phyloP scores from a whole-genome alignment of 2,797 vertebrate species.

The Hybognathus amarus region DNA sequence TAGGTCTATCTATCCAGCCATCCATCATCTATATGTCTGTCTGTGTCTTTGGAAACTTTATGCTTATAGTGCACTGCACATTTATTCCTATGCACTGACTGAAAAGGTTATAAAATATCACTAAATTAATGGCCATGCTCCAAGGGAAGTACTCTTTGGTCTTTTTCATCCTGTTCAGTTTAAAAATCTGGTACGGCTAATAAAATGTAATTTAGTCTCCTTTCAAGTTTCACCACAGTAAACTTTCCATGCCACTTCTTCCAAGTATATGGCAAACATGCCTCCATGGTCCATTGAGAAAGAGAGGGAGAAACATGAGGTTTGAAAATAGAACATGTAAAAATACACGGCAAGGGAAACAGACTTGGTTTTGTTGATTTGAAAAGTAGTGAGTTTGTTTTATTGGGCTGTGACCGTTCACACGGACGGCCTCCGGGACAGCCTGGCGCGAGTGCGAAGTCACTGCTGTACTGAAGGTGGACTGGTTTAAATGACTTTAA shows the following conservation, averaged over 20 bases:
- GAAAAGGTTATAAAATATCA: conserved; percentile 35
- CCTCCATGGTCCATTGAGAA: conserved; percentile 61
- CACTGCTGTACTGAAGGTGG: neutral
- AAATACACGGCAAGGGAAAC: conserved; percentile 75
- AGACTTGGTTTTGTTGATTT: conserved; percentile 76
- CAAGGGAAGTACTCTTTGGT: conserved; percentile 53
- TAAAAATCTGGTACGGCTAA: conserved; percentile 74
- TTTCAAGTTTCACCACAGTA: conserved; percentile 75
- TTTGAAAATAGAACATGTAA: conserved; percentile 77
- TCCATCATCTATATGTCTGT: neutral
- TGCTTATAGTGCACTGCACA: neutral
- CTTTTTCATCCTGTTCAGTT: conserved; percentile 66
- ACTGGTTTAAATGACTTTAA: no score
- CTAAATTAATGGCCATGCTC: conserved; percentile 40
- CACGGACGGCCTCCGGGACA: conserved; percentile 53
- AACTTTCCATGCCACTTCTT: conserved; percentile 73
- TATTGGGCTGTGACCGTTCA: conserved; percentile 66
- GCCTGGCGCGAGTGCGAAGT: conserved; percentile 51
- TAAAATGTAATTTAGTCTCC: conserved; percentile 72
- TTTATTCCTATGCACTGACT: conserved; percentile 22
- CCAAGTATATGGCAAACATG: conserved; percentile 73
- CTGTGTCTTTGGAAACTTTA: neutral
- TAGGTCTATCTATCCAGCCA: neutral
- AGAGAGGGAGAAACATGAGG: conserved; percentile 54
- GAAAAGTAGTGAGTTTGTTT: conserved; percentile 73